These are phyloP conservation scores for Palythoa caribaeorum DNA, from an alignment of 92 coral and sea anemone genomes.

Conservation along the genomic window DNA sequence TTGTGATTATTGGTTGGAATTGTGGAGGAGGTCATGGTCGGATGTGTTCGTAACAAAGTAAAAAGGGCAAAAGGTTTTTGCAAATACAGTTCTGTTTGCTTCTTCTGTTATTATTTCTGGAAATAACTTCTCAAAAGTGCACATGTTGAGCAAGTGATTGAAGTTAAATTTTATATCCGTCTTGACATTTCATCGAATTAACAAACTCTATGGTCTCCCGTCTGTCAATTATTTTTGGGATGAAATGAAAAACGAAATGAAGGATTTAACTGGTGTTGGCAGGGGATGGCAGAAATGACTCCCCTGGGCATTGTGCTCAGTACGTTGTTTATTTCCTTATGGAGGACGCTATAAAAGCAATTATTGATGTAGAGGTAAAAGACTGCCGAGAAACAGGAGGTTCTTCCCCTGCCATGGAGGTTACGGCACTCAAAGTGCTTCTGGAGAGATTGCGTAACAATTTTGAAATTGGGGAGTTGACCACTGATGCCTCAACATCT, in stretches of 20 bases:
- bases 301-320: conserved; percentile 40
- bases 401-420: conserved; percentile 36
- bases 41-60: conserved; percentile 19
- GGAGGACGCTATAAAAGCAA: conserved; percentile 36
- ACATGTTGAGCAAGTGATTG: neutral
- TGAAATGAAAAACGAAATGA: conserved; percentile 36
- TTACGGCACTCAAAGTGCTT: conserved; percentile 25
- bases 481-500: conserved; percentile 36
- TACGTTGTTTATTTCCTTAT: conserved; percentile 50
- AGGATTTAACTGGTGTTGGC: conserved; percentile 35
- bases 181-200: conserved; percentile 42
- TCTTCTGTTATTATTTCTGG: conserved; percentile 39
- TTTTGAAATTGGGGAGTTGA: conserved; percentile 25
- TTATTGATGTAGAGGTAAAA: conserved; percentile 43
- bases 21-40: conserved; percentile 47
- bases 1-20: conserved; percentile 35
- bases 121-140: conserved; percentile 34
- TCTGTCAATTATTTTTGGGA: conserved; percentile 14
- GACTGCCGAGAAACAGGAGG: conserved; percentile 51
- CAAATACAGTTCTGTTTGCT: conserved; percentile 17
- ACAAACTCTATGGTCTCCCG: conserved; percentile 39
- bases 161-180: conserved; percentile 8
- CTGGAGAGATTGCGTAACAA: conserved; percentile 22
- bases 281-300: conserved; percentile 57
- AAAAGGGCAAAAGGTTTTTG: conserved; percentile 32